These are phyloP conservation scores for Pseudonaja textilis DNA, from an alignment of 2,113 vertebrate genomes.

Conservation along the genomic window DNA sequence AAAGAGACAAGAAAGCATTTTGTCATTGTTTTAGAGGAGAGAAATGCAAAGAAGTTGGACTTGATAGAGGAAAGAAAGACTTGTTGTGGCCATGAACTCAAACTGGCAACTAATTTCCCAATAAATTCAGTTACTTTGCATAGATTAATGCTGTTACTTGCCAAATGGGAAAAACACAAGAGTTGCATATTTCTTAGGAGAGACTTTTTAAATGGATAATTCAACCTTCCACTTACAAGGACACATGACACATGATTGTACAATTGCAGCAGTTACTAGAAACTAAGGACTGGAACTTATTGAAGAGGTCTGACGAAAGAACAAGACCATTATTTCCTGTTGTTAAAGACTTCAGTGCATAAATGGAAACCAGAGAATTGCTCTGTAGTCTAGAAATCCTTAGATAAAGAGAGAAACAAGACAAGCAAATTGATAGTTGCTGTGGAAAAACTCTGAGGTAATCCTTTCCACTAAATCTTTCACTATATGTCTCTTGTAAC, in stretches of 20 bases:
- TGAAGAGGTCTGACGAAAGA: background rate
- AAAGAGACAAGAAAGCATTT: background rate
- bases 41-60: background rate
- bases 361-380: background rate
- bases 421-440: background rate
- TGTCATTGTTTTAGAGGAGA: background rate
- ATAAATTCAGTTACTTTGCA: background rate
- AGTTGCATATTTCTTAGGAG: background rate
- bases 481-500: background rate
- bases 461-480: background rate
- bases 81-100: background rate
- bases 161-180: background rate
- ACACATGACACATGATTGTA: background rate
- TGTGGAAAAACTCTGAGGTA: background rate
- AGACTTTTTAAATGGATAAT: background rate
- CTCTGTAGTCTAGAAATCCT: background rate
- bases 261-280: background rate
- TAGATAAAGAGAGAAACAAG: background rate
- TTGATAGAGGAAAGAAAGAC: background rate
- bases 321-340: background rate
- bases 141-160: background rate
- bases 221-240: background rate
- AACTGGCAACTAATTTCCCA: background rate
- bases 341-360: background rate
- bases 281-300: background rate